Percentiles rank a stretch among this genome's conserved stretches.
These are phyloP conservation scores for Ia io DNA, from an alignment of 2,113 vertebrate species.

Conservation along the genomic window DNA sequence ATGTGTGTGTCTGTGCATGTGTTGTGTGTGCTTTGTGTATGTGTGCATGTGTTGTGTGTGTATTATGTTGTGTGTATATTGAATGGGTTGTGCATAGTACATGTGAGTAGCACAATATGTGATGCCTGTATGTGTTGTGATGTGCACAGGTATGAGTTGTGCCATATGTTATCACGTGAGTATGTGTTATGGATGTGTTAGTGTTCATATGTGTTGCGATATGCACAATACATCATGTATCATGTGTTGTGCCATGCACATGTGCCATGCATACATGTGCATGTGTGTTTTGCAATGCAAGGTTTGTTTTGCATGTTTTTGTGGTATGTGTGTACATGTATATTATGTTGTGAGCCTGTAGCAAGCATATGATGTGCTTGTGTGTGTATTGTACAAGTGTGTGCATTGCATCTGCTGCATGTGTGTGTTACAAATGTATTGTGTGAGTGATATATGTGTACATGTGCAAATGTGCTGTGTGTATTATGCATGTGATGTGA, in stretches of 20 bases:
- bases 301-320: not conserved
- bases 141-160: not conserved
- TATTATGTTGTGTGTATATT: not conserved
- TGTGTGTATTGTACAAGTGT: not conserved
- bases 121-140: not conserved
- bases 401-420: not conserved
- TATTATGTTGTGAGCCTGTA: not conserved
- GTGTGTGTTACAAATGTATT: not conserved
- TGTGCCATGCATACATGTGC: not conserved
- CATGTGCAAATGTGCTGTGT: not conserved
- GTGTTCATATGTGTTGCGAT: not conserved
- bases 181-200: not conserved
- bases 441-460: not conserved
- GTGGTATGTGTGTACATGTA: fast-evolving
- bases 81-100: not conserved
- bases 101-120: not conserved
- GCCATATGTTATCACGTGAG: not conserved
- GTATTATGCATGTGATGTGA: not conserved
- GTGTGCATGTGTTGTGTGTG: not conserved
- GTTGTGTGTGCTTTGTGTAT: not conserved
- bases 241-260: fast-evolving
- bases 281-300: not conserved
- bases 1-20: not conserved
- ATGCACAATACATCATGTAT: too few species aligned
- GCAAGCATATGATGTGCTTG: not conserved